These are phyloP conservation scores for Hydropsyche tenuis DNA, from an alignment of 1,140 invertebrate species.

Conservation along the genomic window DNA sequence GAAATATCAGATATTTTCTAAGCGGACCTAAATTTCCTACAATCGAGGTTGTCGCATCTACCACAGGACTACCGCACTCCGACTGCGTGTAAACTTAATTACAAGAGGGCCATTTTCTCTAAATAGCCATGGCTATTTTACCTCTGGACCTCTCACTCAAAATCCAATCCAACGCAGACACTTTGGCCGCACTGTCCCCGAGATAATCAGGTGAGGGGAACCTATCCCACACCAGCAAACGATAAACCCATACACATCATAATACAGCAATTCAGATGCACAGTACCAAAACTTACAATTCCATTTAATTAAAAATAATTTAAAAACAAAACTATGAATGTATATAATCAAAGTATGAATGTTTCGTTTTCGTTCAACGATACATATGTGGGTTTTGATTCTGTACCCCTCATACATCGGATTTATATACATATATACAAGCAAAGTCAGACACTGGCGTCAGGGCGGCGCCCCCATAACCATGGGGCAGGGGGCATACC, in stretches of 20 bases:
- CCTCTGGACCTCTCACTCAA: constrained; percentile 36
- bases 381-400: no score
- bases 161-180: constrained; percentile 32
- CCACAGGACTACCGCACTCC: constrained; percentile 2
- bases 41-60: not conserved
- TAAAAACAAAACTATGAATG: no score
- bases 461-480: constrained; percentile 9
- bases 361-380: no score
- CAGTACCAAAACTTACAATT: no score
- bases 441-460: constrained; percentile 17
- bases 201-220: constrained; percentile 37
- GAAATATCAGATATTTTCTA: constrained; percentile 3
- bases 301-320: no score
- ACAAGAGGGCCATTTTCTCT: constrained; percentile 36
- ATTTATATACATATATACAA: not conserved
- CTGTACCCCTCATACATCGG: not conserved
- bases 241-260: not conserved
- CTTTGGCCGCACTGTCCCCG: constrained; percentile 15
- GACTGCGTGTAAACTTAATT: constrained; percentile 37
- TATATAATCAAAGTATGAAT: no score
- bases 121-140: constrained; percentile 40
- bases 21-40: not conserved
- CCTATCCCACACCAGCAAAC: no score
- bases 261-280: no score
- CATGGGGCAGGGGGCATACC: not conserved